Base-by-base conservation (phyloP, 2,797 vertebrate genomes). In the Periophthalmus magnuspinnatus region DNA sequence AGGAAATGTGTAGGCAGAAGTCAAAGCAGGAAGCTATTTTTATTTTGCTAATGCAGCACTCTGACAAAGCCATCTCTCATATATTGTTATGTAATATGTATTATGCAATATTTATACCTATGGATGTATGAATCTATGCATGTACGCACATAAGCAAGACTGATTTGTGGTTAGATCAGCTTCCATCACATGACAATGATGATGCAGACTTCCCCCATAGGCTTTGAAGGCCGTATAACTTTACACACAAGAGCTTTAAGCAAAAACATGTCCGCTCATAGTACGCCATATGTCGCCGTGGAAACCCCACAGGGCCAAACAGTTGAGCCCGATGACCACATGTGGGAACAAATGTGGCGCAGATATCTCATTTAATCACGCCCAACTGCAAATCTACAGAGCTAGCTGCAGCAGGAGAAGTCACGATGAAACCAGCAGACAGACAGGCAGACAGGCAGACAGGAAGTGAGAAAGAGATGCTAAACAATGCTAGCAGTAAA, bases 271-370 rank as follows among this genome's bases (percentile, higher is more conserved):
- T 67, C 75, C 32, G 58, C 75, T 70, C 74, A 68, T 52, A 48
- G 63, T 65, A 54, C 0, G 21, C 73, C 86, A 80, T 77, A 38
- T 84, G 80, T 68, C 41, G 7, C 68, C 54, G 54, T 19, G 32
- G 66, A 62, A 61, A 47, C 70, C 22, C 14, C 61, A 36, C 58
- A 3, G 32, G 65, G 8, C 7, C 32, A 70, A 28, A 41, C 58
- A 54, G 72, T 70, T 68, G 75, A 8, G 16, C 47, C 45, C 0
- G 5, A 28, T 81, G 74, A 67, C 21, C 65, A 73, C 65, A 8
- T 0, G 56, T 57, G 9, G n/a, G 41, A 22, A 76, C 77, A 86
- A 70, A 55, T 73, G 81, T 5, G 47, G 2, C 57, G 64, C 55
- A 69, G 70, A 71, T 47, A 67, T 74, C 1, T 71, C 32, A 48